Conservation (phyloP, 2,888 invertebrate species). For the Hirtodrosophila cameraria region DNA sequence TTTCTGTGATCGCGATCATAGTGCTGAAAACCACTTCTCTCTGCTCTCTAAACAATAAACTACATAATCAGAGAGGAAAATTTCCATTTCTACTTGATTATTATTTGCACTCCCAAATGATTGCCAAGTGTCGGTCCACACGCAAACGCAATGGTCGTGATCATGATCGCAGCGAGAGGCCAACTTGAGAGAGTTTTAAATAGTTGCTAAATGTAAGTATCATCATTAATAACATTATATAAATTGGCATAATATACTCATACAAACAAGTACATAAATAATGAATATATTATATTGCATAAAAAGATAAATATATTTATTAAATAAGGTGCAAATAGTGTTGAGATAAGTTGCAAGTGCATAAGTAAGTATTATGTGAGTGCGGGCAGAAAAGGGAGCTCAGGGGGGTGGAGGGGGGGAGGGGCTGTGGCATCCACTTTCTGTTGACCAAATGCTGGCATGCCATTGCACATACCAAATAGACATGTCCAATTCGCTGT, state of each 20-base stretch:
- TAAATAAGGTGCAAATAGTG: constrained; percentile 28
- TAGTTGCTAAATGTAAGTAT: constrained; percentile 21
- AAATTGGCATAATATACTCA: constrained; percentile 3
- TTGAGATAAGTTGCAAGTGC: constrained; percentile 21
- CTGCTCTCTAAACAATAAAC: too few relatives aligned
- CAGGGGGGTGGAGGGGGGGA: neutral
- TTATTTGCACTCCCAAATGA: too few relatives aligned
- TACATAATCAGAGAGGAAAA: too few relatives aligned
- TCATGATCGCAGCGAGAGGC: too few relatives aligned
- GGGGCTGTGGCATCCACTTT: constrained; percentile 46
- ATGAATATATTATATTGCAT: neutral
- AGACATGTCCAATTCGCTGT: constrained; percentile 17
- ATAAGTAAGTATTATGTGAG: constrained; percentile 10
- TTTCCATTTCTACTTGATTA: too few relatives aligned
- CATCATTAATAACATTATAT: neutral
- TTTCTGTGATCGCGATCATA: too few relatives aligned
- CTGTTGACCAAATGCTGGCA: constrained; percentile 62
- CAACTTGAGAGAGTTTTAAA: neutral
- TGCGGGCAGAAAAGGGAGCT: neutral
- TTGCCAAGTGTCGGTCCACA: too few relatives aligned
- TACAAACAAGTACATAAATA: neutral
- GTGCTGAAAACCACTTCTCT: too few relatives aligned
- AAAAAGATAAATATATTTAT: constrained; percentile 9
- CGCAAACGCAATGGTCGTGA: too few relatives aligned
- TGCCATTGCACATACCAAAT: constrained; percentile 36